A percentile compares a stretch with the other conserved stretches of the same genome.
phyloP scores from a whole-genome alignment of 2,113 vertebrate genomes.

The Muscicapa adusta region DNA sequence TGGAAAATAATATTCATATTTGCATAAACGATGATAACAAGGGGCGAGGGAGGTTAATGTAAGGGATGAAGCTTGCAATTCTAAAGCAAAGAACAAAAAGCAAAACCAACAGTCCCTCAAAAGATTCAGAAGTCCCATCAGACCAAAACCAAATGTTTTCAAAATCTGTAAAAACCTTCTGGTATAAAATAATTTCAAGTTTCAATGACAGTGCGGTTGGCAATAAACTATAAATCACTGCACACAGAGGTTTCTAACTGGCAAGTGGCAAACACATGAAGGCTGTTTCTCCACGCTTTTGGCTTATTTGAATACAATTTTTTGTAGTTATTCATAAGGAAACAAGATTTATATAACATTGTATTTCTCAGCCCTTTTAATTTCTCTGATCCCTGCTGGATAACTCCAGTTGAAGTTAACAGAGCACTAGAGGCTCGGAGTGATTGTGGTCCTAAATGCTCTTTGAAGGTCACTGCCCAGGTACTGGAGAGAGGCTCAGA shows the following conservation, averaged over 20 bases:
- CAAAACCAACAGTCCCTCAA: background rate
- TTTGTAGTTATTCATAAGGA: background rate
- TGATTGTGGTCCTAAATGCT: background rate
- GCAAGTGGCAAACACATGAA: conserved; percentile 22
- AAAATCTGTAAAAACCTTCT: conserved; percentile 1
- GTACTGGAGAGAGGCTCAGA: background rate
- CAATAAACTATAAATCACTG: conserved; percentile 33
- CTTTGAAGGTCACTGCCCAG: background rate
- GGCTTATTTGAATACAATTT: background rate
- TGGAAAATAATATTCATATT: background rate
- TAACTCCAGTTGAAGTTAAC: background rate
- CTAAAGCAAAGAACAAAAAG: background rate
- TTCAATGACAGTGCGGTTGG: background rate
- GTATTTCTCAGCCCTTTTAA: background rate
- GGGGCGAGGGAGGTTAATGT: background rate
- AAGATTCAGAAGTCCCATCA: background rate
- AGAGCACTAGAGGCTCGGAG: background rate
- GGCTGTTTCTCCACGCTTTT: background rate
- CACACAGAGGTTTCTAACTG: background rate
- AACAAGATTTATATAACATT: background rate
- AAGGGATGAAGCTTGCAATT: background rate
- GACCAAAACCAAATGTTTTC: conserved; percentile 33
- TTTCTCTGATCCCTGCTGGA: background rate
- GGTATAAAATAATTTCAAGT: conserved; percentile 28
- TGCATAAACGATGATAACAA: background rate